Evolutionary conservation across 2,888 invertebrate species (phyloP), one percentile per base, ranked within the genome.

Genomic region (Eumerus sabulonum): DNA sequence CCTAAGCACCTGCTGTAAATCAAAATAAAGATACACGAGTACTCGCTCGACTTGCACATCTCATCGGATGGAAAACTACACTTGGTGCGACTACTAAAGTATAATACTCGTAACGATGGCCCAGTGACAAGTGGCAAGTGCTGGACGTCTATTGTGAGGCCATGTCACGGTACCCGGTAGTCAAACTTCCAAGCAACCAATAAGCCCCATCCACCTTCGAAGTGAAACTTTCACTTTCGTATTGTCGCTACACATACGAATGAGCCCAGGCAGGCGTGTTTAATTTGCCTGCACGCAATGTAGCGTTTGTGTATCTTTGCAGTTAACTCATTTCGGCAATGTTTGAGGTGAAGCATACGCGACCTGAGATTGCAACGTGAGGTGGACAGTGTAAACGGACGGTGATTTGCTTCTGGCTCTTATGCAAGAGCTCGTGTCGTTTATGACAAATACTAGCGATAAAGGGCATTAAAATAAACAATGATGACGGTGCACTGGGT

Each of bases 341-440:
- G 35, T 73, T 67, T 64, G 76, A 57, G 54, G 47, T 40, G 18
- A 36, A 47, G 27, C 56, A 16, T 42, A 7, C 12, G 42, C 62
- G 12, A 60, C 27, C 27, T 27, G 27, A 44, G 9, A 64, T 16
- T 60, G 60, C 70, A 60, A 44, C 38, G 53, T 42, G 2, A 27
- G 68, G 13, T 47, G 51, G 36, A 44, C 27, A 16, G 4, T 51
- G 53, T 38, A 38, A 38, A 40, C 11, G 40, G 11, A 40, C 3
- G 3, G 40, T 7, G n/a, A 40, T 40, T 40, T 27, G 27, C 3
- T 27, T 27, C 2, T 27, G 27, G 11, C 9, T 40, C 40, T 60
- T 72, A 72, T 72, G 72, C 72, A 77, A 77, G 42, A 17, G 51
- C 17, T 50, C 56, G 67, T 72, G 76, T 66, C 66, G 62, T 77